Conservation (phyloP, 1,140 invertebrate species). For the Dryas iulia region DNA sequence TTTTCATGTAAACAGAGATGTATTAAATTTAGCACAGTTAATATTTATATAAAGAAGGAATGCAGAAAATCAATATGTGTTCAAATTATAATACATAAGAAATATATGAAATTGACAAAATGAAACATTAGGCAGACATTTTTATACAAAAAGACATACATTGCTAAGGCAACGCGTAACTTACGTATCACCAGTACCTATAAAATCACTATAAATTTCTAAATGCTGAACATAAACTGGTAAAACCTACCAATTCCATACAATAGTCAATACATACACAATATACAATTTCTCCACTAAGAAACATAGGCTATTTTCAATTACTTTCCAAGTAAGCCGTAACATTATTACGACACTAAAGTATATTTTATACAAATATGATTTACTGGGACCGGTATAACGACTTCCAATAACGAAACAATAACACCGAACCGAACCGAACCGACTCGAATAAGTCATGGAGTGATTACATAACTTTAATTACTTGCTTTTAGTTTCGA, state of each 20-base stretch:
- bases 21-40: too few species aligned
- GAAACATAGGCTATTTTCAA: neutral
- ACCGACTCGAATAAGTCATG: conserved; percentile 1
- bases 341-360: neutral
- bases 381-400: neutral
- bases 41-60: too few species aligned
- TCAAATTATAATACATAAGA: too few species aligned
- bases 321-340: neutral
- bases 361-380: neutral
- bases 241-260: neutral
- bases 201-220: neutral
- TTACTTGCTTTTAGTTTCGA: neutral
- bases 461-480: neutral
- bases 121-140: too few species aligned
- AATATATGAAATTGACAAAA: too few species aligned
- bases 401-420: neutral
- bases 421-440: too few species aligned
- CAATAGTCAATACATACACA: neutral
- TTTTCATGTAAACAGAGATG: too few species aligned
- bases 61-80: too few species aligned
- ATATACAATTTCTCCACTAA: neutral
- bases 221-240: neutral
- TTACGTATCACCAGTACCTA: too few species aligned
- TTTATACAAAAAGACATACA: too few species aligned
- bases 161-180: too few species aligned